Percentiles rank a stretch among this genome's conserved stretches.
These are phyloP conservation scores for Dryomyza anilis DNA, from an alignment of 2,888 invertebrate species.

Conservation along the genomic window DNA sequence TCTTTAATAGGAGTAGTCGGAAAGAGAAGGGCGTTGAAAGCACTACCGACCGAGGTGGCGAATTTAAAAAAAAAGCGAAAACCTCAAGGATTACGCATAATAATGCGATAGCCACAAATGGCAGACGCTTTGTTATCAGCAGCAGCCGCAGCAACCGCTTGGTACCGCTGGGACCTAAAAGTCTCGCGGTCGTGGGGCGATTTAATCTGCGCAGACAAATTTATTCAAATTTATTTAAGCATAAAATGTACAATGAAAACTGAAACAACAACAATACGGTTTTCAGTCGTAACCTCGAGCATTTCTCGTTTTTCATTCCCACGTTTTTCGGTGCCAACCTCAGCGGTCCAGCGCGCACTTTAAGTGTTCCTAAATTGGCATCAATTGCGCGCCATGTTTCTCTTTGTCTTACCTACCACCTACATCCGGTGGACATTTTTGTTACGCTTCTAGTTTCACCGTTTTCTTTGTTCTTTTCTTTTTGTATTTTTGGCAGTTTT, in stretches of 20 bases:
- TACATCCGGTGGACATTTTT: too few relatives aligned
- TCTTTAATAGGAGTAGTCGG: too few relatives aligned
- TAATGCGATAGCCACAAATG: slow-evolving; percentile 18
- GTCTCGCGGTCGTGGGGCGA: slow-evolving; percentile 1
- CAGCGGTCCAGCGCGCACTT: slow-evolving; percentile 9
- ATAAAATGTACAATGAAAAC: slow-evolving; percentile 12
- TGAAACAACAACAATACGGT: neutral
- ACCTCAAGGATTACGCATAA: slow-evolving; percentile 23
- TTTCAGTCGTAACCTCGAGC: neutral
- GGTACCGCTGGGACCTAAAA: neutral
- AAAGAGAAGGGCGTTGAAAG: neutral
- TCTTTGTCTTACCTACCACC: too few relatives aligned
- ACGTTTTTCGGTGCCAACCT: neutral
- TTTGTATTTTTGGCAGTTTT: neutral
- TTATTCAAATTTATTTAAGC: slow-evolving; percentile 29
- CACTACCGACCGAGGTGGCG: too few relatives aligned
- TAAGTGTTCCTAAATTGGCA: slow-evolving; percentile 20
- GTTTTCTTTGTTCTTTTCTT: neutral
- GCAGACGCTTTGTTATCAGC: slow-evolving; percentile 18
- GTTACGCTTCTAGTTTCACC: neutral
- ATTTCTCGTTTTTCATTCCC: neutral
- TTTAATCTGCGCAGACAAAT: slow-evolving; percentile 28
- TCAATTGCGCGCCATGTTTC: slow-evolving; percentile 11
- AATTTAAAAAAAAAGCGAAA: too few relatives aligned
- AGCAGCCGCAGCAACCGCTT: neutral